Base-by-base conservation (phyloP, 2,797 vertebrate genomes). In the Rhynchonycteris naso region DNA sequence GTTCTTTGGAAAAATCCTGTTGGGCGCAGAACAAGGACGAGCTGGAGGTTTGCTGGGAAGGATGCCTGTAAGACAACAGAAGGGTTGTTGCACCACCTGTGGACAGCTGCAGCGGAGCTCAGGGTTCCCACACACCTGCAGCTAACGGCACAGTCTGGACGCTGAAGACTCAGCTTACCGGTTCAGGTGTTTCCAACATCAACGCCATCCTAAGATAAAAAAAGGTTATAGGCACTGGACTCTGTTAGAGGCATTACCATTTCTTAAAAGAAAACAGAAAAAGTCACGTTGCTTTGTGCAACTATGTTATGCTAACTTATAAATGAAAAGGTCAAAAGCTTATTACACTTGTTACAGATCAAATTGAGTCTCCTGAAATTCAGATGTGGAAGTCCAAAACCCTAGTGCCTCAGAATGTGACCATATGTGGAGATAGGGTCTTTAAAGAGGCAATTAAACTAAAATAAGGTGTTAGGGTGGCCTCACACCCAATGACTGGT, bases 31-130 rank as follows among this genome's bases (percentile, higher is more conserved):
- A 99, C 99, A 4, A 99, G 99, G 93, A 99, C 99, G 69, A 99
- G 98, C 98, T 99, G 99, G 94, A 99, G 98, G 98, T 99, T 99
- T 95, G 99, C 99, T 1, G 99, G 99, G 98, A 99, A 99, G 78
- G 99, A 99, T 28, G 99, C 99, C 99, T 99, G 97, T 3, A 74
- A 96, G 91, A 35, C 52, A 58, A 83, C 19, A 93, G 35, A 6
- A 15, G 38, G 47, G 69, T 21, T 0, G 24, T 1, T 65, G 61
- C 16, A 18, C 2, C 0, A 1, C 9, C 9, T 0, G 5, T 0
- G 11, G 8, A 13, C 2, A 3, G 56, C 35, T 1, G 8, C 0
- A 7, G 22, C 24, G 5, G 14, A 1, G 35, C 1, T 0, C 0
- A 7, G 22, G 54, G 47, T 4, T 52, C 16, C 28, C 15, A 16